Base-by-base conservation (phyloP, 2,888 invertebrate species). In the Tupiocoris notatus region DNA sequence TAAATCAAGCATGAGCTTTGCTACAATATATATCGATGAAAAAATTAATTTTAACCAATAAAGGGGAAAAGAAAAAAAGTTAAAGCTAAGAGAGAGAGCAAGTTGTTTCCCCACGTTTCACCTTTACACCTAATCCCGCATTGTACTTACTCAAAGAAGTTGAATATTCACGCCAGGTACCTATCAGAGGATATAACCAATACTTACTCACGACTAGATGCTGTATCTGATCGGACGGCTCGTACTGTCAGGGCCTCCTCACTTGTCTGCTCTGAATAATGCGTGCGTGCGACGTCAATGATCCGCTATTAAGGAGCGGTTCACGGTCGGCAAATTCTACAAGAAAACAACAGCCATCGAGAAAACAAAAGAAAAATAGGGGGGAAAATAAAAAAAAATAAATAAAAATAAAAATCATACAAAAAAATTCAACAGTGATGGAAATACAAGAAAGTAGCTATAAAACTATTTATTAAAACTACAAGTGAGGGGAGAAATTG, bases 301-400 rank as follows among this genome's bases (percentile, higher is more conserved):
- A 68, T 16, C 77, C 78, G 58, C 78, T 78, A 66, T 67, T 70
- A 24, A 78, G 75, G 2, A 78, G 75, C 54, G 78, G 78, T 77
- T 78, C 75, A 59, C 70, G 59, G 77, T 78, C 78, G 68, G 77
- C 78, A 70, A 70, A 74, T 70, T 77, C 78, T 78, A 76, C 68
- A 67, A 65, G 54, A 54, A 75, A 65, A 75, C 64, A 75, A 67
- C 57, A 22, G 39, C 54, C 54, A 21, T 22, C 39, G 39, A 73
- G 23, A 63, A 39, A 39, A 63, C n/a, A 23, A 62, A 16, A 56
- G 39, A 73, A 62, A 20, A 3, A 75, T 56, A 54, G 20, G 6
- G 21, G 20, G 21, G 54, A 9, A 18, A 22, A 65, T n/a, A 22
- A 17, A 54, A 54, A 64, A 63, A 18, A 63, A 54, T 18, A 17